Conservation (phyloP, 2,888 invertebrate genomes). For the Anaspis maculata region DNA sequence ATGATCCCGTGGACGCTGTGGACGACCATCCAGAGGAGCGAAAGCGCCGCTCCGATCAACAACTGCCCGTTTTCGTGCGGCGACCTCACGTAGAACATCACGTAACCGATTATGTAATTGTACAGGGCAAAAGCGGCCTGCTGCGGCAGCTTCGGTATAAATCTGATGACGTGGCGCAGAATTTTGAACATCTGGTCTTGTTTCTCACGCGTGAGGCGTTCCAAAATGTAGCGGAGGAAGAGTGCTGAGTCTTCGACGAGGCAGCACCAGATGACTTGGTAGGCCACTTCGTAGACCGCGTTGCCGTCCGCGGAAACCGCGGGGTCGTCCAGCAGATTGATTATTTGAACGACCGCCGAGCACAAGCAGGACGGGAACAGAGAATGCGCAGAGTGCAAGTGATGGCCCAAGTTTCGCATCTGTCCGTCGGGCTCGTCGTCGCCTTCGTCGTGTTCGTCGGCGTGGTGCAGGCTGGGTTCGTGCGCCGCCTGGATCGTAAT, state of each 20-base stretch:
- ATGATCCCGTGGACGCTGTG: constrained; percentile 98
- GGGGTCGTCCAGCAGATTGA: constrained; percentile 89
- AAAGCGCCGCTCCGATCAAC: constrained; percentile 88
- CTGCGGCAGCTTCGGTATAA: constrained; percentile 86
- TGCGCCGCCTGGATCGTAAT: constrained; percentile 92
- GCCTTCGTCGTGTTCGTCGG: constrained; percentile 82
- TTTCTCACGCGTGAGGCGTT: constrained; percentile 86
- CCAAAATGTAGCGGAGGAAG: constrained; percentile 91
- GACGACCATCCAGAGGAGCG: constrained; percentile 96
- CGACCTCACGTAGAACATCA: constrained; percentile 97
- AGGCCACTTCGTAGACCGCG: constrained; percentile 95
- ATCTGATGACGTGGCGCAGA: constrained; percentile 83
- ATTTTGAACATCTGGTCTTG: constrained; percentile 93
- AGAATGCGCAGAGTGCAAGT: constrained; percentile 86
- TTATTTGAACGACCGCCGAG: constrained; percentile 90
- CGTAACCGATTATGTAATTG: constrained; percentile 98
- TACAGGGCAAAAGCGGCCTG: constrained; percentile 97
- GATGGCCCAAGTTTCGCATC: constrained; percentile 65
- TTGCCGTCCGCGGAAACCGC: constrained; percentile 91
- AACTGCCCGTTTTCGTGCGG: constrained; percentile 94
- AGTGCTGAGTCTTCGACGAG: constrained; percentile 96
- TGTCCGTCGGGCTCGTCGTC: constrained; percentile 56
- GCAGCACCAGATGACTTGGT: constrained; percentile 96
- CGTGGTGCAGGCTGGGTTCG: constrained; percentile 86
- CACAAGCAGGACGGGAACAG: constrained; percentile 96